Evolutionary conservation across 1,140 invertebrate genomes (phyloP).

Genomic region (Drosophila nebulosa): DNA sequence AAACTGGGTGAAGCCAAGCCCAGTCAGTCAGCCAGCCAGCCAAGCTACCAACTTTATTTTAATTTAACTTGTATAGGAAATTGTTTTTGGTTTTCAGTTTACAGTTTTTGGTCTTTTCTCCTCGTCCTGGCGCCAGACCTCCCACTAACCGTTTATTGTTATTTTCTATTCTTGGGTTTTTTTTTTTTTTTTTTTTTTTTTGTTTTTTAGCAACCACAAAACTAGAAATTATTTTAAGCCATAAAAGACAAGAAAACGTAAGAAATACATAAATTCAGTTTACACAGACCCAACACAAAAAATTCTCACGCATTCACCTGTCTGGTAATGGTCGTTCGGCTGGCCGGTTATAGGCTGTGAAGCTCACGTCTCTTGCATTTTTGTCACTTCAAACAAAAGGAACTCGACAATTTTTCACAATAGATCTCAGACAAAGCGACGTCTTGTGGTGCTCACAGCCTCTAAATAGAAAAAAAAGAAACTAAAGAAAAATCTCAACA

Average conservation of each 20-base stretch:
- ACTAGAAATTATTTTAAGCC: constrained; percentile 39
- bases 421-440: constrained; percentile 46
- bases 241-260: constrained; percentile 15
- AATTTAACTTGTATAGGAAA: constrained; percentile 55
- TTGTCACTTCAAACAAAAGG: constrained; percentile 41
- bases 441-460: constrained; percentile 33
- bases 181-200: neutral
- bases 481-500: constrained; percentile 28
- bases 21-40: neutral
- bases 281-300: constrained; percentile 14
- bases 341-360: constrained; percentile 24
- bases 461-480: constrained; percentile 14
- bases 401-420: constrained; percentile 43
- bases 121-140: constrained; percentile 55
- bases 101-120: neutral
- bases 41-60: constrained; percentile 46
- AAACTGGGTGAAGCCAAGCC: constrained; percentile 47
- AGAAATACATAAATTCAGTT: constrained; percentile 57
- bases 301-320: constrained; percentile 75
- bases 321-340: too few species aligned
- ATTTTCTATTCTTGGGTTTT: constrained; percentile 9
- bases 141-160: constrained; percentile 25
- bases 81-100: constrained; percentile 1
- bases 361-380: constrained; percentile 40
- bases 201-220: constrained; percentile 55